Conservation (phyloP, 2,888 invertebrate species). For the Diabrotica balteata region DNA sequence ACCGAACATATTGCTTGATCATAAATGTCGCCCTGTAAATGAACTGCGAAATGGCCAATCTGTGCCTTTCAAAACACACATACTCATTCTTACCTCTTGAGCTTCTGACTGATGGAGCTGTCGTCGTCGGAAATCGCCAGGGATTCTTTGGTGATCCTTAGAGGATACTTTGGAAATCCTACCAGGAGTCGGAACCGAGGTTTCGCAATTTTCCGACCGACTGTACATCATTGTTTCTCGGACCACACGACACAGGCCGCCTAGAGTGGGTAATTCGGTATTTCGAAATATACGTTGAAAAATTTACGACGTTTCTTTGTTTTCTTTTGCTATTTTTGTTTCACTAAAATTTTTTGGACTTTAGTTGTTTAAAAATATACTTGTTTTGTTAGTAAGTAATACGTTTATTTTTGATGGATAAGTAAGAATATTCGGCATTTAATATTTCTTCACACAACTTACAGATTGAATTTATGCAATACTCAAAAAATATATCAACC, state of each 20-base stretch:
- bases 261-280: conserved; percentile 8
- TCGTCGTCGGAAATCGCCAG: conserved; percentile 53
- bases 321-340: not conserved
- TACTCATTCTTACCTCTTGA: conserved; percentile 47
- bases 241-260: conserved; percentile 44
- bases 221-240: conserved; percentile 54
- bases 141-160: conserved; percentile 38
- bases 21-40: conserved; percentile 40
- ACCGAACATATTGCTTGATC: too few species aligned
- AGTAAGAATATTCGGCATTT: too few species aligned
- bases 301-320: not conserved
- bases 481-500: too few species aligned
- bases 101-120: conserved; percentile 55
- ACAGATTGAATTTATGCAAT: too few species aligned
- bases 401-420: too few species aligned
- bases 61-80: conserved; percentile 20
- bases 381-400: too few species aligned
- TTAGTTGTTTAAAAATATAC: too few species aligned
- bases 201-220: conserved; percentile 57
- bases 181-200: conserved; percentile 50
- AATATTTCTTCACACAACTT: too few species aligned
- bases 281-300: not conserved
- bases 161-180: conserved; percentile 17
- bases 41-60: conserved; percentile 45
- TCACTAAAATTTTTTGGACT: too few species aligned